phyloP scores from a whole-genome alignment of 1,140 invertebrate species.

The Leptoteleia sp. region DNA sequence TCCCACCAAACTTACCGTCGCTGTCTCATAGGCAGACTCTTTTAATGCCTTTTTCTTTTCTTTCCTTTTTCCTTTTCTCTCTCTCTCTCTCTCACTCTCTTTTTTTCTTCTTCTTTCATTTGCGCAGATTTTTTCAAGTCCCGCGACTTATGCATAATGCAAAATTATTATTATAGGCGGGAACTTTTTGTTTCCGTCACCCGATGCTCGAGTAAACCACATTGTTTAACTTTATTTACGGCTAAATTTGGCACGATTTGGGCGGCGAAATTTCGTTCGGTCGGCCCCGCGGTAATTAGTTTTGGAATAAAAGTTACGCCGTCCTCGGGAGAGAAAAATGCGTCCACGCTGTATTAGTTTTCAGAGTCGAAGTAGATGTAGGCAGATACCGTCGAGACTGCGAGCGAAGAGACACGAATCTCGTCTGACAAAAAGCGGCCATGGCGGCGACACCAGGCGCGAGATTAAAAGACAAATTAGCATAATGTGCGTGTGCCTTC shows the following conservation, averaged over 20 bases:
- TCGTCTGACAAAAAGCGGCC: constrained; percentile 64
- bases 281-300: constrained; percentile 36
- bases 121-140: constrained; percentile 53
- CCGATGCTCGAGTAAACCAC: constrained; percentile 21
- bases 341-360: constrained; percentile 56
- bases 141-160: constrained; percentile 42
- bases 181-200: constrained; percentile 31
- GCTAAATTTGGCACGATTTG: constrained; percentile 23
- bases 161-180: constrained; percentile 53
- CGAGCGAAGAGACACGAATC: constrained; percentile 60
- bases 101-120: no score
- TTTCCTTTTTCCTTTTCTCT: no score
- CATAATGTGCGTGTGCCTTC: constrained; percentile 63
- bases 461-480: constrained; percentile 68
- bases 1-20: constrained; percentile 69
- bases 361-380: constrained; percentile 55
- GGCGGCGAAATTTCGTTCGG: constrained; percentile 10
- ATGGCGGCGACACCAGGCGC: constrained; percentile 64
- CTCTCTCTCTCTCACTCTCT: no score
- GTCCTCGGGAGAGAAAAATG: constrained; percentile 46
- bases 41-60: constrained; percentile 64
- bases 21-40: constrained; percentile 54
- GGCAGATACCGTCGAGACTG: constrained; percentile 49
- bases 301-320: constrained; percentile 46
- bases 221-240: constrained; percentile 30